Conservation (phyloP, 2,113 vertebrate genomes). For the Orycteropus afer region DNA sequence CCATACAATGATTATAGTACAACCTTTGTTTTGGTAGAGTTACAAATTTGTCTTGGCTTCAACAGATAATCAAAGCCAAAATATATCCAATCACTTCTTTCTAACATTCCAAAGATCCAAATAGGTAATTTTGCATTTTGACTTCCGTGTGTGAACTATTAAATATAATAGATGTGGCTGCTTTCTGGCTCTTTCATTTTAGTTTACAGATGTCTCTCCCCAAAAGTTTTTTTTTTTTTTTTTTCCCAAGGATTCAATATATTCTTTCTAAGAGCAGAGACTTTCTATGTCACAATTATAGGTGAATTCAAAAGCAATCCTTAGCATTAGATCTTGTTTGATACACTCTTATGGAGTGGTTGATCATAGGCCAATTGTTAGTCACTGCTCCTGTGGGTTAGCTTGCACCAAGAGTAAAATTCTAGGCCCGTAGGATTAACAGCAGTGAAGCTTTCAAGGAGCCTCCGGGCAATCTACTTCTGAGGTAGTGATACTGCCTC, state of each 20-base stretch:
- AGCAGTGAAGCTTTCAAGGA: slow-evolving; percentile 81
- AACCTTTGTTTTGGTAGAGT: slow-evolving; percentile 70
- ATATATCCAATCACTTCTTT: slow-evolving; percentile 15
- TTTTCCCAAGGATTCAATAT: not conserved
- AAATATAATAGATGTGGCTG: not conserved
- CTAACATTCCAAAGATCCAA: slow-evolving; percentile 43
- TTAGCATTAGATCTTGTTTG: slow-evolving; percentile 81
- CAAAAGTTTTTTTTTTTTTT: not conserved
- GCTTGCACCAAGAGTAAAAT: slow-evolving; percentile 83
- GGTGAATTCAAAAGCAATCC: not conserved
- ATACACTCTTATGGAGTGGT: slow-evolving; percentile 85
- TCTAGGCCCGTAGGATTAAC: slow-evolving; percentile 84
- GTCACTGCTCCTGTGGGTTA: slow-evolving; percentile 82
- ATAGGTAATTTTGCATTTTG: slow-evolving; percentile 44
- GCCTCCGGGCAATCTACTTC: slow-evolving; percentile 86
- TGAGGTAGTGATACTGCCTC: no score
- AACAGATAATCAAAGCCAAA: slow-evolving; percentile 73
- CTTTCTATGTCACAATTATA: slow-evolving; percentile 7
- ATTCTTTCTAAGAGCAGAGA: slow-evolving; percentile 25
- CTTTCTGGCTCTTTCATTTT: slow-evolving; percentile 40
- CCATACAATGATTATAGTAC: slow-evolving; percentile 67
- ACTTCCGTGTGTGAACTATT: not conserved
- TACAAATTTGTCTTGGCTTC: slow-evolving; percentile 75
- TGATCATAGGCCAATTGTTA: slow-evolving; percentile 83
- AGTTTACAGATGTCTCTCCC: not conserved